Evolutionary conservation across 2,888 invertebrate genomes (phyloP).

Genomic region (Macaria notata): DNA sequence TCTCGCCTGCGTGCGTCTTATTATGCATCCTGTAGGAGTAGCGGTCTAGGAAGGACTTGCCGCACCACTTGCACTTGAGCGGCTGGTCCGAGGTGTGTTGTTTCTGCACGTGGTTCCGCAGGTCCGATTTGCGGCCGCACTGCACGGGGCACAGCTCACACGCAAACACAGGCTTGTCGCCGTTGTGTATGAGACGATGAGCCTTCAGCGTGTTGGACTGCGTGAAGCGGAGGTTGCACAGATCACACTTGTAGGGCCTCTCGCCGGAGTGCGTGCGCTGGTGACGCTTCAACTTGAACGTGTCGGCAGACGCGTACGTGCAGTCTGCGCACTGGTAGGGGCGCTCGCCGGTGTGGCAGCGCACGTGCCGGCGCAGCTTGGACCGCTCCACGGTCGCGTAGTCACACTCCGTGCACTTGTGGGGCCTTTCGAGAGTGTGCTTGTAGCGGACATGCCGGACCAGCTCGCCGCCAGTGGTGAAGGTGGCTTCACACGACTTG

Average conservation of each 20-base stretch:
- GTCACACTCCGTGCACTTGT: constrained; percentile 97
- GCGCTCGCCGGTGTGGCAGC: too few relatives aligned
- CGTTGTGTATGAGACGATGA: constrained; percentile 94
- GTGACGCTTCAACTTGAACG: constrained; percentile 98
- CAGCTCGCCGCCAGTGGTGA: constrained; percentile 94
- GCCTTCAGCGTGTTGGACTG: constrained; percentile 98
- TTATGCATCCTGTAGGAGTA: constrained; percentile 88
- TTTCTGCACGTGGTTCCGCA: constrained; percentile 97
- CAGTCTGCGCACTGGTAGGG: constrained; percentile 97
- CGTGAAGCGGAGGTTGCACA: constrained; percentile 95
- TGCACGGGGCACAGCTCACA: constrained; percentile 98
- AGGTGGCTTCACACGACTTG: constrained; percentile 93
- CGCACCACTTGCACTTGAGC: constrained; percentile 95
- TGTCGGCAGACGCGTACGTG: constrained; percentile 98
- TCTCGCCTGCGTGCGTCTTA: constrained; percentile 97
- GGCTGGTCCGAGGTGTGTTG: constrained; percentile 96
- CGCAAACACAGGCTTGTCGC: constrained; percentile 94
- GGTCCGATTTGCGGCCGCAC: constrained; percentile 97
- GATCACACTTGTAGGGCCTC: constrained; percentile 93
- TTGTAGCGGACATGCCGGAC: constrained; percentile 97
- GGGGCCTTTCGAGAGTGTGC: constrained; percentile 98
- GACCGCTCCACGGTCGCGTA: constrained; percentile 98
- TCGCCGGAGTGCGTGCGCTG: constrained; percentile 96
- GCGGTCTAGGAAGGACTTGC: constrained; percentile 94
- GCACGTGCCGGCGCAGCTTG: constrained; percentile 96